phyloP scores from a whole-genome alignment of 1,140 invertebrate genomes.

The Megathymus violae region DNA sequence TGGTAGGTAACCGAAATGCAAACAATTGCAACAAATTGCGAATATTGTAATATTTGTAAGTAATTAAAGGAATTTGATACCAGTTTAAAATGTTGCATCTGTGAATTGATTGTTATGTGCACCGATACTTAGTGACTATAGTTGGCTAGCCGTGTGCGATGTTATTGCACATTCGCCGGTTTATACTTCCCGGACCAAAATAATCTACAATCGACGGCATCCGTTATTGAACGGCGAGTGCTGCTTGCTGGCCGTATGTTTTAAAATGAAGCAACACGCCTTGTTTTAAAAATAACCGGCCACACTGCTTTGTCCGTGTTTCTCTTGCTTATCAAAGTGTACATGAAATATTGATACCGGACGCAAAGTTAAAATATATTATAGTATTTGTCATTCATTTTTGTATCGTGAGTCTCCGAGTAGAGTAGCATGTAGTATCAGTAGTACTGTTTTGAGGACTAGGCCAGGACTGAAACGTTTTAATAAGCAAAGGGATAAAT shows the following conservation, averaged over 20 bases:
- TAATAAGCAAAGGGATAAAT: no score
- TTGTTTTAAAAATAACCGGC: constrained; percentile 53
- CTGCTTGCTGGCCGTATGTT: constrained; percentile 40
- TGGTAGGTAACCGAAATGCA: no score
- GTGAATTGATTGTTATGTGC: no score
- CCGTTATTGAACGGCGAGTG: constrained; percentile 69
- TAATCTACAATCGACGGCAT: constrained; percentile 75
- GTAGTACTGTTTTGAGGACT: background rate
- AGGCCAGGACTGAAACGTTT: no score
- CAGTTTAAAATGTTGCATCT: no score
- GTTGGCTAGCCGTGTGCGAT: constrained; percentile 38
- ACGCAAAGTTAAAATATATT: constrained; percentile 29
- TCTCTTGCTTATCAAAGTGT: constrained; percentile 25
- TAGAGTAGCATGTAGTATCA: constrained; percentile 1
- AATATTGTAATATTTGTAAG: no score
- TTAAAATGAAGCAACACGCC: constrained; percentile 33
- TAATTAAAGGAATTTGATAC: no score
- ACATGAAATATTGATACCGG: constrained; percentile 26
- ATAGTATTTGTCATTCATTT: constrained; percentile 18
- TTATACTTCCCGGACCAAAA: constrained; percentile 76
- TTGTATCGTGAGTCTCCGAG: constrained; percentile 20
- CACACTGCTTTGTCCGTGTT: constrained; percentile 12
- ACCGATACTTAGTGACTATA: constrained; percentile 15
- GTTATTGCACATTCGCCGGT: constrained; percentile 50
- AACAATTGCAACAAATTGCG: no score